These are phyloP conservation scores for Escarpia spicata DNA, from an alignment of 2,888 invertebrate genomes.

Conservation along the genomic window DNA sequence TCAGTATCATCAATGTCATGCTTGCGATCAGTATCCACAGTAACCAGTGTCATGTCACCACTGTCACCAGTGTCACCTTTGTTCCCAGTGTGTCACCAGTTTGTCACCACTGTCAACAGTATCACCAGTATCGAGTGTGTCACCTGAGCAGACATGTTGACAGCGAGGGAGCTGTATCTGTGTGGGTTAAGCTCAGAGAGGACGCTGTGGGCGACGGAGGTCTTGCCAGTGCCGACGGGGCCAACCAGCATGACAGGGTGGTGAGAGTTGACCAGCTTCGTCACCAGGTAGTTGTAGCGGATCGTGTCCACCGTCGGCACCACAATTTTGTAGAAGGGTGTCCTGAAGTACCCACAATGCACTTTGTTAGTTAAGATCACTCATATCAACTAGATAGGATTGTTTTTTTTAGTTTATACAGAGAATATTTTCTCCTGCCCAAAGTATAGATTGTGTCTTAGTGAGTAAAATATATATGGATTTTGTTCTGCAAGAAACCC, in stretches of 20 bases:
- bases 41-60: not conserved
- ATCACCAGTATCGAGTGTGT: not conserved
- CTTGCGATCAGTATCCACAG: not conserved
- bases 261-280: constrained; percentile 73
- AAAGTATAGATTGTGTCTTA: too few species aligned
- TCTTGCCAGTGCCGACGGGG: constrained; percentile 85
- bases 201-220: constrained; percentile 80
- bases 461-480: too few species aligned
- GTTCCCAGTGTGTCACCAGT: not conserved
- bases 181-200: constrained; percentile 71
- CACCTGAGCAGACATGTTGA: constrained; percentile 88
- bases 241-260: constrained; percentile 83
- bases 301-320: constrained; percentile 90
- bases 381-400: too few species aligned
- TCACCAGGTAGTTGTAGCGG: constrained; percentile 81
- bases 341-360: constrained; percentile 65
- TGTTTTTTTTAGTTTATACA: too few species aligned
- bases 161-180: constrained; percentile 75
- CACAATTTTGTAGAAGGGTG: constrained; percentile 83
- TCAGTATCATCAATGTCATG: not conserved
- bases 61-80: too few species aligned
- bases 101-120: not conserved
- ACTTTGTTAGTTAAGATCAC: not conserved
- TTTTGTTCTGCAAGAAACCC: too few species aligned
- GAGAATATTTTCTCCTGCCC: too few species aligned